Base-by-base conservation (phyloP, 2,888 invertebrate genomes). In the Formica aserva region DNA sequence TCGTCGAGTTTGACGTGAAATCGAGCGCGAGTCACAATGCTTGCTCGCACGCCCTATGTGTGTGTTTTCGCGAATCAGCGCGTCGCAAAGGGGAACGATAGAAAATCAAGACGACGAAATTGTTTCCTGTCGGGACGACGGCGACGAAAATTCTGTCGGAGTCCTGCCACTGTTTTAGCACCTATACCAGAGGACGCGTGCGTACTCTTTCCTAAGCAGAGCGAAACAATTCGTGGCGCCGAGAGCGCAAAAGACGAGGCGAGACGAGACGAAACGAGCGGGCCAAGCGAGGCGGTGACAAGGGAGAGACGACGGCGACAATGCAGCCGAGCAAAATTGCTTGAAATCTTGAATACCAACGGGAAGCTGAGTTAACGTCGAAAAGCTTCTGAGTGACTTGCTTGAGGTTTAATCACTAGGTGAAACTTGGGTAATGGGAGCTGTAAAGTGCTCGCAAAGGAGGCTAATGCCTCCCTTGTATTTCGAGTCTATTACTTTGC, bases 331-430 rank as follows among this genome's bases (percentile, higher is more conserved):
- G 84, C 82, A 85, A 89, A 90, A 90, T 90, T 90, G 90, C 90
- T 86, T 82, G 89, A 83, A 89, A 90, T 90, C 91, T 89, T 87
- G 87, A 90, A 90, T 88, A 84, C 86, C 90, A 83, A 86, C 86
- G 85, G 86, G 86, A 86, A 86, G 86, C 85, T 84, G 87, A 90
- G 90, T 90, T 90, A 90, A 90, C 88, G 89, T 88, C 89, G 88
- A 91, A 91, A 91, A 91, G 92, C 90, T 88, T 85, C 91, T 90
- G 92, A 92, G 92, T 92, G 92, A 92, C 92, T 92, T 90, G 92
- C 91, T 91, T 89, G 88, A 88, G 91, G 93, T 92, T 93, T 93
- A 93, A 93, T 93, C 93, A 92, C 89, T 88, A 87, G 88, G 87
- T 85, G 89, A 90, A 93, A 93, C 91, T 93, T 92, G 85, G 91